These are phyloP conservation scores for Stegastes partitus DNA, from an alignment of 2,113 vertebrate species.

Conservation along the genomic window DNA sequence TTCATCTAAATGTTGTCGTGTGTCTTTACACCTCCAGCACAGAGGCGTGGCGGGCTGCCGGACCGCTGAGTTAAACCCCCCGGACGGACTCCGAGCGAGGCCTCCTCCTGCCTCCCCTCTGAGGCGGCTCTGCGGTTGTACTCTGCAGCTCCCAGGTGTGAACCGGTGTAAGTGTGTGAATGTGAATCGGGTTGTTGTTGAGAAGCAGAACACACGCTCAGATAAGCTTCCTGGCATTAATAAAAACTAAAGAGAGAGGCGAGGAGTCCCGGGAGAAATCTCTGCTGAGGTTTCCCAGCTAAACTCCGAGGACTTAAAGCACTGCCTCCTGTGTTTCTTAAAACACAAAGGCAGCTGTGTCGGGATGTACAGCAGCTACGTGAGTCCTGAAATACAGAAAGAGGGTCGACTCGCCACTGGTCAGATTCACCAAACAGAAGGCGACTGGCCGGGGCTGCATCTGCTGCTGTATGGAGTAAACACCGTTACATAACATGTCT, in stretches of 20 bases:
- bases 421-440: constrained; percentile 5
- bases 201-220: constrained; percentile 40
- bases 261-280: constrained; percentile 44
- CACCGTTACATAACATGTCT: constrained; percentile 1
- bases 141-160: constrained; percentile 60
- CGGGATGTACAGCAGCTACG: neutral
- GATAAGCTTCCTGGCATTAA: constrained; percentile 40
- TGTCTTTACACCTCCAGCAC: neutral
- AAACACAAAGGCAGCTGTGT: constrained; percentile 14
- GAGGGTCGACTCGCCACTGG: neutral
- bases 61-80: too few species aligned
- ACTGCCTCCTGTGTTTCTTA: neutral
- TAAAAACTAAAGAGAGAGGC: constrained; percentile 16
- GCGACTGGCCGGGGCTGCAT: neutral
- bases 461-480: neutral
- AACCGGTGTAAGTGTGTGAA: constrained; percentile 51
- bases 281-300: constrained; percentile 13
- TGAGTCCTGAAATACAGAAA: constrained; percentile 11
- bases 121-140: constrained; percentile 17
- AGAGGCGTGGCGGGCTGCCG: too few species aligned
- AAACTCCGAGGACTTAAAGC: constrained; percentile 43
- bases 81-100: too few species aligned
- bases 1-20: neutral
- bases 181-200: constrained; percentile 55
- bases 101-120: too few species aligned